A percentile compares a stretch with the other conserved stretches of the same genome.
Conservation (phyloP, 2,888 invertebrate species). For the Ethmia dodecea region DNA sequence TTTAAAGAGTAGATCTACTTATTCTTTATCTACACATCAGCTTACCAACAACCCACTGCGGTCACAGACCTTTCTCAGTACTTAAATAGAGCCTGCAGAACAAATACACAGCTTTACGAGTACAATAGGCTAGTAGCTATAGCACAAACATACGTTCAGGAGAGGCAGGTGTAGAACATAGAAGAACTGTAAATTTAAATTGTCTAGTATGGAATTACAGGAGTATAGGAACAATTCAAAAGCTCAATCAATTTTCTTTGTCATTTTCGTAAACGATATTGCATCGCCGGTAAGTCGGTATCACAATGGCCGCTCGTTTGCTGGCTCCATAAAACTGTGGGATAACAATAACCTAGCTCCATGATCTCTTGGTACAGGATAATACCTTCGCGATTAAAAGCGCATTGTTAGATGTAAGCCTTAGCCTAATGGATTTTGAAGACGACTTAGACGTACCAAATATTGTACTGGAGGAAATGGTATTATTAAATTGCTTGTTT, state of each 20-base stretch:
- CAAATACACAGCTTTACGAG: too few relatives aligned
- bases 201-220: neutral
- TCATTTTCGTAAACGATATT: conserved; percentile 51
- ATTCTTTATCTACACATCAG: too few relatives aligned
- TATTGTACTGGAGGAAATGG: too few relatives aligned
- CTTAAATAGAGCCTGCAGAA: too few relatives aligned
- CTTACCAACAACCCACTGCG: too few relatives aligned
- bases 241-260: conserved; percentile 47
- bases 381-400: conserved; percentile 35
- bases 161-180: too few relatives aligned
- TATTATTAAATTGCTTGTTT: too few relatives aligned
- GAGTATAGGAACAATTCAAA: conserved; percentile 28
- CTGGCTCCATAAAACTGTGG: conserved; percentile 55
- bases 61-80: too few relatives aligned
- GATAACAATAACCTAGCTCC: conserved; percentile 43
- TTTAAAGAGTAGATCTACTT: too few relatives aligned
- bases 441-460: too few relatives aligned
- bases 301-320: conserved; percentile 59
- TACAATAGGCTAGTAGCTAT: too few relatives aligned
- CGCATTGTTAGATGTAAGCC: conserved; percentile 41
- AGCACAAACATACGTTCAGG: too few relatives aligned
- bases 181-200: conserved; percentile 2
- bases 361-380: conserved; percentile 28
- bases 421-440: conserved; percentile 28
- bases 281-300: conserved; percentile 53